phyloP scores from a whole-genome alignment of 1,140 invertebrate genomes.

The Paraescarpia echinospica region DNA sequence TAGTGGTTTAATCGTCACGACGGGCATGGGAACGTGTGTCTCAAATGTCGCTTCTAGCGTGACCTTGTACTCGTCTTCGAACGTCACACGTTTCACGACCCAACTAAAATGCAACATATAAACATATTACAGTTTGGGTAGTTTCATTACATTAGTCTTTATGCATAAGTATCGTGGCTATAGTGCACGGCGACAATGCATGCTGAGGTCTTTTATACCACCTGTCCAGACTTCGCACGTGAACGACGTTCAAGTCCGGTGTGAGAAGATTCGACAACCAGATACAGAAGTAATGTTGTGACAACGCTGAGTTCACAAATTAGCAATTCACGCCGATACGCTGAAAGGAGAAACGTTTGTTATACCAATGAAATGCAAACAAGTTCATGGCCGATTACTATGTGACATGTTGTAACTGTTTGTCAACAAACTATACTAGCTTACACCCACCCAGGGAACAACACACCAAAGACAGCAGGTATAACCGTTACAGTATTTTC shows the following conservation, averaged over 20 bases:
- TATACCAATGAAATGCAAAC: neutral
- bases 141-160: neutral
- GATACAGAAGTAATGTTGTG: neutral
- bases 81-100: constrained; percentile 32
- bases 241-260: neutral
- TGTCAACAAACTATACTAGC: too few relatives aligned
- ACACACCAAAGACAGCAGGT: too few relatives aligned
- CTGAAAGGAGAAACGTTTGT: neutral
- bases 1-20: constrained; percentile 30
- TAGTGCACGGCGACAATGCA: neutral
- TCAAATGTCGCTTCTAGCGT: constrained; percentile 34
- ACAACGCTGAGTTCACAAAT: too few relatives aligned
- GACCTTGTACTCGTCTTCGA: constrained; percentile 36
- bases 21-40: constrained; percentile 32
- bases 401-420: neutral
- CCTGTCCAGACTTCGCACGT: neutral
- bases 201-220: neutral
- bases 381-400: neutral
- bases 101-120: constrained; percentile 20
- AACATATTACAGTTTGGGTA: neutral
- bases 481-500: too few relatives aligned
- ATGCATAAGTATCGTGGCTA: neutral
- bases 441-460: too few relatives aligned
- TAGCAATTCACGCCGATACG: too few relatives aligned
- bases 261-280: neutral